Evolutionary conservation across 2,113 vertebrate species (phyloP), one percentile per base, ranked within the genome.

Genomic region (Seriola aureovittata): DNA sequence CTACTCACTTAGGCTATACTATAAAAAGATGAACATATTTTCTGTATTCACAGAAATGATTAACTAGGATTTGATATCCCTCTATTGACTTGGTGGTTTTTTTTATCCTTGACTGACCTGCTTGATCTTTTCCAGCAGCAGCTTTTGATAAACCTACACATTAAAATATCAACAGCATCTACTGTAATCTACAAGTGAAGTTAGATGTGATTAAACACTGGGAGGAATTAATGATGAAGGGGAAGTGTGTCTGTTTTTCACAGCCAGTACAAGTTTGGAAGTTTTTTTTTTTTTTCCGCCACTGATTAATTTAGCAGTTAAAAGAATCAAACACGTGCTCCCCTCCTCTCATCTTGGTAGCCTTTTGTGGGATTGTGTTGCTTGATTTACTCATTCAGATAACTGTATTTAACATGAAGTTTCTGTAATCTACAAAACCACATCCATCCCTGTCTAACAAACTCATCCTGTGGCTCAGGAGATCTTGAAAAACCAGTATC

Each of bases 381-480:
- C 7, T 16, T 84, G 58, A 78, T 50, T 68, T 11, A 59, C 3
- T 81, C 3, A 66, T 60, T 48, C 58, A 32, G 52, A 38, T 8
- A 25, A 60, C 3, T 64, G 8, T 3, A 65, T 21, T 29, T 25
- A 71, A 70, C 71, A 80, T 57, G 62, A 85, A 65, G 62, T 34
- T 38, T 17, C 29, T 55, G 21, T 5, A 36, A 29, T n/a, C 63
- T 32, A 63, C 40, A 0, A 59, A 68, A 48, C 0, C 9, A 19
- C 12, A 74, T 13, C 23, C n/a, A 21, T 40, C 14, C 32, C 17
- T 25, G 10, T 21, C 25, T 4, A 38, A 32, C 16, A 54, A 25
- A 69, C 54, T 55, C 44, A n/a, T 19, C 23, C 36, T 21, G 48
- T 55, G 5, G 36, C 25, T 36, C 34, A 36, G 6, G 6, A 11